Evolutionary conservation across 1,140 invertebrate genomes (phyloP).

Genomic region (Brachionus koreanus): DNA sequence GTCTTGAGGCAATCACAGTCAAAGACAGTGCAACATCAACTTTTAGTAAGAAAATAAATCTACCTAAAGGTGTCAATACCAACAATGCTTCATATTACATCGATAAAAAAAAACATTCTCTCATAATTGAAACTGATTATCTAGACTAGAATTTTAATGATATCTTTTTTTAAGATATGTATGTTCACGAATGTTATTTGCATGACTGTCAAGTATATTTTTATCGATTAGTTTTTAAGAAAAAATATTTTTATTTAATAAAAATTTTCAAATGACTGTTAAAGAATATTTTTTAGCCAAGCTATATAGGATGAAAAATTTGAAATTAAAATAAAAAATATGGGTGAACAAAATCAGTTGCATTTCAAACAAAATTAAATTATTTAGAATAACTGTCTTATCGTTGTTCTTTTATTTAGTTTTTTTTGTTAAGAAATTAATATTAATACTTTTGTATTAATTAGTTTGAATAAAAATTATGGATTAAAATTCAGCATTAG

Average conservation of each 20-base stretch:
- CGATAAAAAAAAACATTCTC: neutral
- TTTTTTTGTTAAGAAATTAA: too few species aligned
- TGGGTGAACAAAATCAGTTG: too few species aligned
- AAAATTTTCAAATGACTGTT: neutral
- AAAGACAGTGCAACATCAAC: neutral
- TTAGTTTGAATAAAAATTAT: too few species aligned
- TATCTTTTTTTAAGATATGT: neutral
- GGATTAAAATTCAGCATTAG: too few species aligned
- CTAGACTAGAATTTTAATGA: neutral
- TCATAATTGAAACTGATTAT: conserved; percentile 5
- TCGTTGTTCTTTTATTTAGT: too few species aligned
- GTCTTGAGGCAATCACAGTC: neutral
- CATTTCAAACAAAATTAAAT: too few species aligned
- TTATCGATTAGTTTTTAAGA: neutral
- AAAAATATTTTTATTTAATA: neutral
- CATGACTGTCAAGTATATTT: neutral
- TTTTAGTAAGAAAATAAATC: conserved; percentile 14
- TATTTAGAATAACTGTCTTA: too few species aligned
- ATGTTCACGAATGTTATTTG: neutral
- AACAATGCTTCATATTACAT: neutral
- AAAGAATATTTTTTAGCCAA: too few species aligned
- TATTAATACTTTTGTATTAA: too few species aligned
- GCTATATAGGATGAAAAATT: too few species aligned
- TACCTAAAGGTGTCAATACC: conserved; percentile 15
- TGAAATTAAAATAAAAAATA: too few species aligned